Base-by-base conservation (phyloP, 2,113 vertebrate genomes). In the Dolichallabes microphthalmus region DNA sequence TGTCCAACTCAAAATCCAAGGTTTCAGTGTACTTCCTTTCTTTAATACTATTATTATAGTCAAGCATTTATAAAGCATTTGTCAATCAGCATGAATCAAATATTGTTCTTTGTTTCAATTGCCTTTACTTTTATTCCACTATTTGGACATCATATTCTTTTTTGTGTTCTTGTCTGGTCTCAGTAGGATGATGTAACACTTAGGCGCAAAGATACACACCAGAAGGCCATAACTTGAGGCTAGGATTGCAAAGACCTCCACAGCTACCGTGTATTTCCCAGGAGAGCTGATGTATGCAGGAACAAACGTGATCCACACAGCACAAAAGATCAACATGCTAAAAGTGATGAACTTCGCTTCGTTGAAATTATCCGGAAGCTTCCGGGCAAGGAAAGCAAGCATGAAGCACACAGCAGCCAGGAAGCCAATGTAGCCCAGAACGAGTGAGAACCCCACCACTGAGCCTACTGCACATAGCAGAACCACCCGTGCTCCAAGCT, bases 261-360 rank as follows among this genome's bases (percentile, higher is more conserved):
- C 88, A 53, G 89, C 75, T 0, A 91, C 88, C 3, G 87, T 88
- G 52, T 87, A 90, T 63, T 88, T 93, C 52, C 90, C 89, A 17
- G 87, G 90, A 53, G 87, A 93, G 80, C 85, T 92, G 84, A 93
- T 80, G 5, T 88, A 91, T 1, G 87, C 88, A 0, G 91, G 89
- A 30, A 91, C 74, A 80, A 93, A 92, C 13, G 86, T 60, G n/a
- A 90, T 85, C 82, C 85, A 90, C 71, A 91, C 90, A 35, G 85
- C 64, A 60, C 87, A 92, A 83, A 93, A 91, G 79, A 93, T 92
- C 76, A 93, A 84, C 93, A 94, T 94, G 88, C 89, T 93, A 83
- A 93, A 93, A 32, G 92, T 89, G 87, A 92, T 93, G 76, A 90
- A 89, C 85, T 93, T 90, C 61, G 89, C 89, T 83, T 93, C 90